Percentiles rank a stretch among this genome's conserved stretches.
Evolutionary conservation across 2,888 invertebrate species (phyloP).

Genomic region (Galerucella nymphaeae): DNA sequence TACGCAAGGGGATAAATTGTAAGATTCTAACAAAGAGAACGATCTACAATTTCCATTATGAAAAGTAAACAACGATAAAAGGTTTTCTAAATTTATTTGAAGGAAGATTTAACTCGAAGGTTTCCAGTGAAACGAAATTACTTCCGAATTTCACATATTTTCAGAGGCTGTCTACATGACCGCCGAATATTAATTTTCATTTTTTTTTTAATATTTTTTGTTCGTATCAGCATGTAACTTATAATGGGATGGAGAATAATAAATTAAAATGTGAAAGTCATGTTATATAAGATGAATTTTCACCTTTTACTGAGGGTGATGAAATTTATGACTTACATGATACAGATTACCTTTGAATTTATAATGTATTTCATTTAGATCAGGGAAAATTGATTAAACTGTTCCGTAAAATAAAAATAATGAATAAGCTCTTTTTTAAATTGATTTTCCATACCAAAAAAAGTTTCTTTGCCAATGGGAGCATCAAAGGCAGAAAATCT

Average conservation of each 20-base stretch:
- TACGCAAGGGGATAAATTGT: slow-evolving; percentile 29
- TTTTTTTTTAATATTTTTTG: neutral
- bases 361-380: too few species aligned
- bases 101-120: slow-evolving; percentile 29
- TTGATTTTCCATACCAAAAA: too few species aligned
- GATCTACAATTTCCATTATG: slow-evolving; percentile 32
- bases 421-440: too few species aligned
- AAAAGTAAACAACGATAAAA: slow-evolving; percentile 36
- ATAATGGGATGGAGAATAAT: neutral
- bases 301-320: neutral
- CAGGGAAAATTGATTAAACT: too few species aligned
- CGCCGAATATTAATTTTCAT: slow-evolving; percentile 3
- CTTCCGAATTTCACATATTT: slow-evolving; percentile 22
- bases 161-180: neutral
- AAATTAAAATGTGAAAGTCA: neutral
- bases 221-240: neutral
- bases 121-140: slow-evolving; percentile 18
- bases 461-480: too few species aligned
- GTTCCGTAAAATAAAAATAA: too few species aligned
- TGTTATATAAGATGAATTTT: neutral
- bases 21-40: slow-evolving; percentile 25
- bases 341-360: neutral
- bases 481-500: too few species aligned
- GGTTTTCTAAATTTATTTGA: slow-evolving; percentile 32
- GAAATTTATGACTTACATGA: neutral